Base-by-base conservation (phyloP, 2,888 invertebrate genomes). In the Caenorhabditis uteleia region DNA sequence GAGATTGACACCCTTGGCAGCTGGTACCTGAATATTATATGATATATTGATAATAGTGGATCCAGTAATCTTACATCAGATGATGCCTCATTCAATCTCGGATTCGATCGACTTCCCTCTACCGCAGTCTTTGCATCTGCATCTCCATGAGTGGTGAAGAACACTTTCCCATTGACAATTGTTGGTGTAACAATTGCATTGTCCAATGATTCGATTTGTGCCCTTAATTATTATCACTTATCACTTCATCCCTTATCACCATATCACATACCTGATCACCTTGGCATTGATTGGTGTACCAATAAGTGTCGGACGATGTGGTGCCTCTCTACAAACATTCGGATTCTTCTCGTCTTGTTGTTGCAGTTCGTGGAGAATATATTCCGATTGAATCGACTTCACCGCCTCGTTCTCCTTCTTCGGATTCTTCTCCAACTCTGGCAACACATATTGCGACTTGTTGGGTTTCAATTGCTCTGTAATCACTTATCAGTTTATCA, bases 101-200 rank as follows among this genome's bases (percentile, higher is more conserved):
- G 33, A 33, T 45, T 64, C 12, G 64, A 57, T 12, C 31, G 20
- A 16, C 29, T 39, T 53, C 56, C 51, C 31, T 62, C 62, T 10
- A 62, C 53, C 1, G 65, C 65, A 6, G 65, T 65, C 14, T 55
- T 43, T 20, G 54, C 43, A 42, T 65, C 65, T 1, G 48, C 50
- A 16, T 65, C 65, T 21, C 55, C 50, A 25, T 65, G 58, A n/a
- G 59, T 65, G 10, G 55, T 34, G 51, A 65, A 59, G 33, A 23
- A 65, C 12, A 65, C 53, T 20, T 59, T 49, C 12, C 65, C 65
- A 44, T 65, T 26, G 20, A 65, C 44, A 31, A 65, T 59, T 23
- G 55, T 49, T 20, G 65, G 65, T 23, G 50, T 31, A 31, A 59
- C 58, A 27, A 65, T 54, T n/a, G 50, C 50, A 34, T 59, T 65